Evolutionary conservation across 2,113 vertebrate genomes (phyloP).

Genomic region (Taurulus bubalis): DNA sequence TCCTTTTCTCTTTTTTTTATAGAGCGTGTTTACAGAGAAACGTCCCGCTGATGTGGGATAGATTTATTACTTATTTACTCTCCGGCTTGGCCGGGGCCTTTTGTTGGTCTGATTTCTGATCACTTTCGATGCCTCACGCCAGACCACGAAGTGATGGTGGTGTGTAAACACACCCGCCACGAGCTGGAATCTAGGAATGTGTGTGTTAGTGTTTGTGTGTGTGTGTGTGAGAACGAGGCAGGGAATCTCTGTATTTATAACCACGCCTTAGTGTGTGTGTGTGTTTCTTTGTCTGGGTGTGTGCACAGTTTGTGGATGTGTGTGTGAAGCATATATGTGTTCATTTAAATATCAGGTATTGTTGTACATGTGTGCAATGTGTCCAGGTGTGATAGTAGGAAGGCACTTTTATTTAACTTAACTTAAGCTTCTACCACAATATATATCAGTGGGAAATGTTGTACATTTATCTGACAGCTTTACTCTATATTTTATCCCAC

Average conservation of each 20-base stretch:
- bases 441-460: background rate
- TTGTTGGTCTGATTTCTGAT: slow-evolving; percentile 69
- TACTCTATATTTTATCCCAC: background rate
- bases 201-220: slow-evolving; percentile 61
- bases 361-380: background rate
- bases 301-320: slow-evolving; percentile 3
- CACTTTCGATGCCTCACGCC: slow-evolving; percentile 72
- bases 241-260: slow-evolving; percentile 43
- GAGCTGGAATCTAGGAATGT: slow-evolving; percentile 55
- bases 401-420: background rate
- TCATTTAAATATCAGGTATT: background rate
- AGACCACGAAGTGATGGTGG: slow-evolving; percentile 74
- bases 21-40: slow-evolving; percentile 76
- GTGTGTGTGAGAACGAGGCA: slow-evolving; percentile 63
- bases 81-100: slow-evolving; percentile 51
- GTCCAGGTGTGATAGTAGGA: background rate
- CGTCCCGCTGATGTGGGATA: slow-evolving; percentile 73
- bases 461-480: background rate
- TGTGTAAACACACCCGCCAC: slow-evolving; percentile 73
- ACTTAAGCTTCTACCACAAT: background rate
- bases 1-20: slow-evolving; percentile 47
- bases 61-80: slow-evolving; percentile 84
- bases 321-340: background rate
- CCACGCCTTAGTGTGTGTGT: slow-evolving; percentile 4
- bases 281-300: background rate